Base-by-base conservation (phyloP, 1,140 invertebrate species). In the Dendrolimus punctatus region DNA sequence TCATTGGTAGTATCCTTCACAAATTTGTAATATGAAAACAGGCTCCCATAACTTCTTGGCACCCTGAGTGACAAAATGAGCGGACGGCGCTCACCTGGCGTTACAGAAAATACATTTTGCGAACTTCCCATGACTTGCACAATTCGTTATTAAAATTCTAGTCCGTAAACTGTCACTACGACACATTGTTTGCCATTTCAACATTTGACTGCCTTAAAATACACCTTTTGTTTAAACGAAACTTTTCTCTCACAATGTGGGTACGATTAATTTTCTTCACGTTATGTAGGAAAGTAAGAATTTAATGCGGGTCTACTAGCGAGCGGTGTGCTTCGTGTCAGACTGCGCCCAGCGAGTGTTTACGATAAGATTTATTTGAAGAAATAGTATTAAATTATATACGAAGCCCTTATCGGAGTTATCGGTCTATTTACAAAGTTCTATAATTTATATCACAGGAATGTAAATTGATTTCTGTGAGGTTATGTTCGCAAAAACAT, bases 1-100 rank as follows among this genome's bases (percentile, higher is more conserved):
- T 84, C 83, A 39, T 60, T 67, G 8, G 77, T 62, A 1, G 83
- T 74, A 50, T 80, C 82, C 49, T 76, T 83, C 46, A 88, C 72
- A 55, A 87, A 87, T 47, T 79, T 80, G 61, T 88, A 87, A 57
- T 88, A 87, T 3, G 85, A 81, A 53, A 88, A 84, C 5, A 88
- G 66, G 47, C 87, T 88, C 51, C 87, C 87, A 64, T 88, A 88
- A 44, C 78, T 88, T 43, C 79, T 69, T 2, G 87, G 87, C 5
- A 88, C 68, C 56, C 72, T 66, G 5, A 81, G 55, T 5, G 76
- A 58, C 39, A 85, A 57, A 46, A 86, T 73, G 9, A 87, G 72
- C 8, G 78, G 76, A 40, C 72, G 65, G 46, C 62, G 62, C 65
- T 83, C 80, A 57, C 65, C 57, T 62, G 50, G 44, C 60, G 62